A percentile compares a stretch with the other conserved stretches of the same genome.
phyloP scores from a whole-genome alignment of 92 coral and sea anemone genomes.

The Phenganax stokvisi region DNA sequence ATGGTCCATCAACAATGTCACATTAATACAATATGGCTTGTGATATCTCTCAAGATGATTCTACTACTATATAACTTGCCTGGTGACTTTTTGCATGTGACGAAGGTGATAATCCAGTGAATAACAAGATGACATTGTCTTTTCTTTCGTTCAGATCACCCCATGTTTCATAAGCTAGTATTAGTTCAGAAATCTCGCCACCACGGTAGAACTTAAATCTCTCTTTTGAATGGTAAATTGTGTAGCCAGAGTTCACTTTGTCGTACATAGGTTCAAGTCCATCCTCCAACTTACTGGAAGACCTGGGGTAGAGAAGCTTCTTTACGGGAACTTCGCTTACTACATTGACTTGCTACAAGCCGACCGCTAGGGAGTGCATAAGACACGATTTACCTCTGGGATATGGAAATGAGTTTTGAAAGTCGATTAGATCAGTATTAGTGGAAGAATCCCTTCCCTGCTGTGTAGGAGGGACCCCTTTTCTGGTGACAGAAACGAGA shows the following conservation, averaged over 20 bases:
- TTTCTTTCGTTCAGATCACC: conserved; percentile 69
- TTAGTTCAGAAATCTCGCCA: conserved; percentile 72
- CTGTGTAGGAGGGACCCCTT: too few relatives aligned
- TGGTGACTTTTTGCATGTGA: conserved; percentile 90
- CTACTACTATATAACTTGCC: conserved; percentile 20
- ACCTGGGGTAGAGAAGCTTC: not conserved
- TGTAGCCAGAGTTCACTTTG: conserved; percentile 80
- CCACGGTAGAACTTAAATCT: conserved; percentile 72
- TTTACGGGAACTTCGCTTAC: not conserved
- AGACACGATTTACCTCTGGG: too few relatives aligned
- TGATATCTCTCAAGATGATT: too few relatives aligned
- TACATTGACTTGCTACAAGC: too few relatives aligned
- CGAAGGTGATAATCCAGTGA: conserved; percentile 85
- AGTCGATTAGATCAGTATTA: too few relatives aligned
- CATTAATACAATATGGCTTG: too few relatives aligned
- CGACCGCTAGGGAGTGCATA: too few relatives aligned
- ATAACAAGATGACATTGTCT: conserved; percentile 76
- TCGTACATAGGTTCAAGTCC: conserved; percentile 87
- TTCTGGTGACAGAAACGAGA: too few relatives aligned
- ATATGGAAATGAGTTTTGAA: too few relatives aligned
- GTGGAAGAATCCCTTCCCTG: too few relatives aligned
- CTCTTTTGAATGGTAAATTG: conserved; percentile 56
- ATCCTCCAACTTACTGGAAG: not conserved
- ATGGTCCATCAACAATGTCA: too few relatives aligned
- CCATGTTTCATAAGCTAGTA: conserved; percentile 94